phyloP scores from a whole-genome alignment of 1,140 invertebrate species.

The Drosophila takahashii region DNA sequence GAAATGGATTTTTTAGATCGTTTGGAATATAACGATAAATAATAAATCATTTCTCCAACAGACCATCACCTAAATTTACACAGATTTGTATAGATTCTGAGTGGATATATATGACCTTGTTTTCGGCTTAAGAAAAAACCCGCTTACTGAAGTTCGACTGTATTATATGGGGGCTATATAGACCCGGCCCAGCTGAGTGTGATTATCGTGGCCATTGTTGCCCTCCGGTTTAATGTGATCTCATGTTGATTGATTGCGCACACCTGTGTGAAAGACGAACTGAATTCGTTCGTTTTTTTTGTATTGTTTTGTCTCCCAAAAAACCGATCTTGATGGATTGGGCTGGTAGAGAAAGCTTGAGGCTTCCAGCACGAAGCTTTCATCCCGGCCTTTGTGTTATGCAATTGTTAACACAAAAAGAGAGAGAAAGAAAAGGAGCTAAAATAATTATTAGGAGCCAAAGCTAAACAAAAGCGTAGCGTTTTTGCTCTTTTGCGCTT shows the following conservation, averaged over 20 bases:
- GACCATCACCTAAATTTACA: neutral
- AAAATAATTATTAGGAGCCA: slow-evolving; percentile 42
- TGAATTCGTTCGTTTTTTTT: slow-evolving; percentile 49
- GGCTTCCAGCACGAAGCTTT: slow-evolving; percentile 27
- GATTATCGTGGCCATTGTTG: slow-evolving; percentile 79
- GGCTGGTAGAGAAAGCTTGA: slow-evolving; percentile 33
- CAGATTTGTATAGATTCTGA: neutral
- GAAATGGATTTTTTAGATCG: too few species aligned
- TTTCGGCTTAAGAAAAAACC: neutral
- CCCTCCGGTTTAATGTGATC: slow-evolving; percentile 76
- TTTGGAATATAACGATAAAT: too few species aligned
- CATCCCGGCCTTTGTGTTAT: slow-evolving; percentile 51
- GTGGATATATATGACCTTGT: neutral
- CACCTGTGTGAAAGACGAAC: slow-evolving; percentile 74
- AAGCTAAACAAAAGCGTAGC: slow-evolving; percentile 39
- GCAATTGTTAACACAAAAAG: slow-evolving; percentile 36
- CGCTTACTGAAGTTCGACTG: neutral
- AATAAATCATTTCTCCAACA: too few species aligned
- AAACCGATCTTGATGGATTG: slow-evolving; percentile 65
- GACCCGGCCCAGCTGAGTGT: slow-evolving; percentile 39
- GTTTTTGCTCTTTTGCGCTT: slow-evolving; percentile 58
- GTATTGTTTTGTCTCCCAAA: slow-evolving; percentile 44
- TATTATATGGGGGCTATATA: slow-evolving; percentile 12
- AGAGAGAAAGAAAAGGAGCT: slow-evolving; percentile 10
- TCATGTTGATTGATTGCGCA: slow-evolving; percentile 82